Conservation (phyloP, 2,888 invertebrate genomes). For the Heliconius ismenius region DNA sequence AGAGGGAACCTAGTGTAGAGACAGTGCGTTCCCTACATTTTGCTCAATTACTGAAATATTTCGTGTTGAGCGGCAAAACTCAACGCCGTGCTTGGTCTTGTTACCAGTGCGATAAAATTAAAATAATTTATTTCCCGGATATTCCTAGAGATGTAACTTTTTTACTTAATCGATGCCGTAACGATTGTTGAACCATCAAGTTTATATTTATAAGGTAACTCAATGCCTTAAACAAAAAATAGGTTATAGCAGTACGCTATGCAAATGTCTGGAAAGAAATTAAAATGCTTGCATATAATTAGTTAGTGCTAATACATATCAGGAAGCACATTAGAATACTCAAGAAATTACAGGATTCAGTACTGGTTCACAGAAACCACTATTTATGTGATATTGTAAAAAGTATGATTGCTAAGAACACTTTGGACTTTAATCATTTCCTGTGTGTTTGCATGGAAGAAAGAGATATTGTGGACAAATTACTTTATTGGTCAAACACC, state of each 20-base stretch:
- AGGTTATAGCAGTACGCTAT: conserved; percentile 28
- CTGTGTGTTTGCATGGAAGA: conserved; percentile 3
- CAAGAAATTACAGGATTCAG: conserved; percentile 30
- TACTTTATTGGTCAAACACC: conserved; percentile 1
- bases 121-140: background rate
- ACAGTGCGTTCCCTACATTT: background rate
- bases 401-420: background rate
- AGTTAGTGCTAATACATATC: conserved; percentile 32
- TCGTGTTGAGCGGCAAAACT: background rate
- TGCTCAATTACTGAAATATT: background rate
- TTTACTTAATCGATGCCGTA: background rate
- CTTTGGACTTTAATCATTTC: background rate
- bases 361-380: conserved; percentile 18
- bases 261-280: conserved; percentile 40
- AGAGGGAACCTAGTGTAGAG: background rate
- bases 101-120: background rate
- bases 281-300: conserved; percentile 43
- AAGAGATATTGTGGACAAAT: background rate
- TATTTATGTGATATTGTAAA: conserved; percentile 9
- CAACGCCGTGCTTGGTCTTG: background rate
- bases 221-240: conserved; percentile 4
- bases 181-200: background rate
- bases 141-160: background rate
- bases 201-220: background rate
- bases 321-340: conserved; percentile 39